Evolutionary conservation across 2,888 invertebrate species (phyloP).

Genomic region (Zaprionus obscuricornis): DNA sequence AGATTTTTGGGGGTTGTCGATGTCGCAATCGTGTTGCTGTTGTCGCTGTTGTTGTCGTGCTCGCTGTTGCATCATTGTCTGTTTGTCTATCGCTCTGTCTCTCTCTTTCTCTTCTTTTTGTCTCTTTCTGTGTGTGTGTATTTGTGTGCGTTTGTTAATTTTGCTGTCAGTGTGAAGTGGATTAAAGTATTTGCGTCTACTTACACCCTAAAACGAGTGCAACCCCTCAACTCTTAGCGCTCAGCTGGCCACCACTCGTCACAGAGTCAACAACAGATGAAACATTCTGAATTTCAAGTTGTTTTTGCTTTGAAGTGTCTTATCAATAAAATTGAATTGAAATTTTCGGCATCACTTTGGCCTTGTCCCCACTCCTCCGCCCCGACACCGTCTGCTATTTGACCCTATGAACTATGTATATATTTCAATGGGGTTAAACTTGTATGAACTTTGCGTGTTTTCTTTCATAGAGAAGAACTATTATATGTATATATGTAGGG

Average conservation of each 20-base stretch:
- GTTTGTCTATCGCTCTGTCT: too few species aligned
- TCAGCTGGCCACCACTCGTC: conserved; percentile 14
- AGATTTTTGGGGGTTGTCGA: conserved; percentile 52
- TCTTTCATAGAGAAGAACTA: too few species aligned
- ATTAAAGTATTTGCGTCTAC: conserved; percentile 77
- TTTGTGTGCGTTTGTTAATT: conserved; percentile 52
- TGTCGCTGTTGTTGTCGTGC: too few species aligned
- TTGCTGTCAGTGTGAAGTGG: conserved; percentile 77
- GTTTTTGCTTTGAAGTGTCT: neutral
- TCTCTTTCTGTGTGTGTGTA: conserved; percentile 10
- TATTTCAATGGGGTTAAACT: conserved; percentile 44
- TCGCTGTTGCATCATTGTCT: conserved; percentile 23
- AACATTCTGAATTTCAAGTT: conserved; percentile 31
- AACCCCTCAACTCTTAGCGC: conserved; percentile 61
- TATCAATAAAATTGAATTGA: neutral
- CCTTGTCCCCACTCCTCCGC: conserved; percentile 25
- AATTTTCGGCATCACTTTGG: conserved; percentile 2
- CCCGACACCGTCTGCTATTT: too few species aligned
- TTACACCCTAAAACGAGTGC: conserved; percentile 73
- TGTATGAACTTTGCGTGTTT: conserved; percentile 55
- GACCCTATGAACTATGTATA: too few species aligned
- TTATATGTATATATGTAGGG: too few species aligned
- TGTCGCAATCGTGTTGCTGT: too few species aligned
- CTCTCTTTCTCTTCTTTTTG: too few species aligned
- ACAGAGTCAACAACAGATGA: conserved; percentile 45